Base-by-base conservation (phyloP, 2,113 vertebrate genomes). In the Dicerorhinus sumatrensis region DNA sequence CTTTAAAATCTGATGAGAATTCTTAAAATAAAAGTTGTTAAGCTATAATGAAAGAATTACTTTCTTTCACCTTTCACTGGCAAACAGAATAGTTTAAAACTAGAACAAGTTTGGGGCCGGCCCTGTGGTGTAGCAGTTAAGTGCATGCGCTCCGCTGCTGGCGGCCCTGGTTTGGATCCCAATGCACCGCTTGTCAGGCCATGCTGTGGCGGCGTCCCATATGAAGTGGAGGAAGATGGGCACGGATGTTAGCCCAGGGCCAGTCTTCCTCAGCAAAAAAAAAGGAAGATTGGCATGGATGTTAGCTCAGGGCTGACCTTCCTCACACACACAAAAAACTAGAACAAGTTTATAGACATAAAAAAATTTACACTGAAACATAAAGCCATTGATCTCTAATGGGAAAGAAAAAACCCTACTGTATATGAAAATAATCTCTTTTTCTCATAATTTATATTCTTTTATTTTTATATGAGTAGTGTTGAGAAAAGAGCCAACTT, bases 31-130 rank as follows among this genome's bases (percentile, higher is more conserved):
- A 70, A 84, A 88, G 6, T 31, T 76, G 92, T 88, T 92, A 75
- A 73, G 7, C 31, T 42, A 63, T 80, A 8, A 96, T 85, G 16
- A 65, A 88, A 82, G 86, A 46, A 56, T 42, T 42, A 10, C 56
- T 95, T 94, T 76, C 31, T 31, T 95, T 97, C 33, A 79, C n/a
- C 89, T 94, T 95, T 89, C 46, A 62, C 36, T 51, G 63, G 67
- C 0, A 29, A 96, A 97, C 39, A 16, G 13, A 94, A 89, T 5
- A 1, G 1, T 91, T 96, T 63, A 80, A 97, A 48, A 36, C 0
- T 81, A 86, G 87, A 95, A 97, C 63, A 86, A 95, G 12, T 94
- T 88, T 63, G 42, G 42, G 42, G 42, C 42, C 42, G 42, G 42
- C 42, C 42, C 42, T 5, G 42, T 42, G 42, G 42, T 5, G 42